Base-by-base conservation (phyloP, 2,113 vertebrate genomes). In the Gymnorhina tibicen region DNA sequence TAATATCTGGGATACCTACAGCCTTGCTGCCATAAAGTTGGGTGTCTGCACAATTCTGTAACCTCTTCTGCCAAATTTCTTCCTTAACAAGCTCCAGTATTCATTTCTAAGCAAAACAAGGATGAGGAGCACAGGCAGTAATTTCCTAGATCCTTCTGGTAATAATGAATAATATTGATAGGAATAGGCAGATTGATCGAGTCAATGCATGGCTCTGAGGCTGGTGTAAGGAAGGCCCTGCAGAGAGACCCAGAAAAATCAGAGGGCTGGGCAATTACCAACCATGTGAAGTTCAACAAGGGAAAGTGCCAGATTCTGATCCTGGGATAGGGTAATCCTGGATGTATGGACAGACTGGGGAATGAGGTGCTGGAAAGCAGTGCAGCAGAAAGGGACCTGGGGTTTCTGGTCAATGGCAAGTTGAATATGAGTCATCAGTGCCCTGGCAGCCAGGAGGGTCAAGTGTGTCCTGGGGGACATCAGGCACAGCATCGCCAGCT, bases 401-500 rank as follows among this genome's bases (percentile, higher is more conserved):
- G 21, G 4, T 3, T 23, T 11, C 33, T 52, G 46, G 7, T 6
- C 6, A 1, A 0, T 11, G 14, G 4, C 0, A 60, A 59, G 9
- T 0, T 37, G 32, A 4, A 37, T 0, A 3, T 12, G 72, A 50
- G 6, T 1, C 37, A 86, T 72, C 62, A 37, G 53, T 18, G 44
- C 11, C 32, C 62, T 52, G 72, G 62, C 52, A 77, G 32, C 44
- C 62, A 44, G 37, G 13, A 44, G 44, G 5, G 11, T 3, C 7
- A 27, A 0, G 0, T 0, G 0, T 86, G 53, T 22, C 63, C 62
- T 77, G 33, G 21, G 15, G 17, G 0, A 1, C 37, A 52, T 27
- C 84, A 44, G 73, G 27, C 5, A 26, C 37, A 44, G 44, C 84
- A 52, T 52, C 0, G 0, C 10, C 37, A 52, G 46, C 62, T 0